Base-by-base conservation (phyloP, 2,888 invertebrate genomes). In the Malthinus seriepunctatus region DNA sequence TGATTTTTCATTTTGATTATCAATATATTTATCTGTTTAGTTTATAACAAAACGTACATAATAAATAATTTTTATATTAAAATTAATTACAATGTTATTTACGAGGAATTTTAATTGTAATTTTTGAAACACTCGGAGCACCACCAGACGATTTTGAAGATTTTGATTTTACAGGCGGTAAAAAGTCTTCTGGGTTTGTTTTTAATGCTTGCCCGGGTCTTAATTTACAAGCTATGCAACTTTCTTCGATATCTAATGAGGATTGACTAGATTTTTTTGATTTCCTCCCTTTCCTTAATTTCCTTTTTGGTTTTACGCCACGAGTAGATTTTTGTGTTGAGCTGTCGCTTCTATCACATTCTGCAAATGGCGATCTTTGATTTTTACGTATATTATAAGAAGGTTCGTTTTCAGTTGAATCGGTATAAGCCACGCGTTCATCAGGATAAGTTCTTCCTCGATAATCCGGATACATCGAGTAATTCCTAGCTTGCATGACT, bases 131-230 rank as follows among this genome's bases (percentile, higher is more conserved):
- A 42, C 39, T 42, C 0, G 39, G n/a, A 8, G 15, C n/a, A 42
- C 9, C 23, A 15, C 39, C 12, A 8, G 23, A n/a, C 12, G 15
- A 15, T 42, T 14, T 12, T 0, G 39, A 15, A n/a, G 14, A 15
- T 6, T 42, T 14, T 7, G 15, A 23, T 42, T 42, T 42, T 15
- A 42, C 39, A n/a, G n/a, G 39, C 8, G 35, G 32, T 9, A 57
- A 32, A 35, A 57, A 58, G 9, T 58, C 58, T 15, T 58, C 58
- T 8, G 58, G 58, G 14, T 33, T 39, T 1, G 53, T 53, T 23
- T 53, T 58, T 9, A 58, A 32, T 10, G 58, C 58, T 44, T 58
- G 52, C 8, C 58, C 58, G 1, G 37, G 33, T 38, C 49, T 52
- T 11, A 58, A 34, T 8, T 42, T 42, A 23, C 39, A 23, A 5